Evolutionary conservation across 2,888 invertebrate genomes (phyloP), one percentile per base, ranked within the genome.

Genomic region (Lysandra bellargus): DNA sequence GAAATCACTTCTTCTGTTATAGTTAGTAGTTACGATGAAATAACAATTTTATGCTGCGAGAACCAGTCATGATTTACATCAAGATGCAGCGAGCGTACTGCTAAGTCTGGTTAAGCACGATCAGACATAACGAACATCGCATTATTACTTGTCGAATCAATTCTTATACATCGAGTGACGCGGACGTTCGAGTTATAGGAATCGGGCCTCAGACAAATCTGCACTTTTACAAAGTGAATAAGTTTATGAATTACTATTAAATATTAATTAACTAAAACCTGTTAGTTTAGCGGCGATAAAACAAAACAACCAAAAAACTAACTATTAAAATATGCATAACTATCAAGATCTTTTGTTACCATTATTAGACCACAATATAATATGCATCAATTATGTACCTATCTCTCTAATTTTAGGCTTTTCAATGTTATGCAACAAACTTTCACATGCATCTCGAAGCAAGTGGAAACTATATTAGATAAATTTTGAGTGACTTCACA

Each of bases 31-130:
- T 69, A 33, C 33, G 69, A 69, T 69, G 6, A 69, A 33, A 69
- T 17, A 69, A 69, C 69, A 69, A 69, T 69, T 69, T 69, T 69
- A 69, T 37, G 69, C 69, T 69, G 69, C 69, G 69, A 14, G 69
- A 69, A 37, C 69, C 33, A 69, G 69, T 69, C 69, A 69, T 33
- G 33, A 69, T 69, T 69, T 69, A 69, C 69, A 69, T 69, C 69
- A 33, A 37, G 69, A 69, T 33, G 69, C 69, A 69, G 33, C 33
- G 2, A 37, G 17, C 69, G 33, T 69, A 37, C 33, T n/a, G n/a
- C 60, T 37, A 69, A 69, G 69, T 69, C 69, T 37, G 33, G 69
- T 69, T 69, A 17, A 33, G 33, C 69, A 69, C 33, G 1, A 37
- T 69, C 33, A 69, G 33, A 1, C 14, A 17, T 57, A 17, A 57